These are phyloP conservation scores for Acleris sparsana DNA, from an alignment of 2,888 invertebrate genomes.

Conservation along the genomic window DNA sequence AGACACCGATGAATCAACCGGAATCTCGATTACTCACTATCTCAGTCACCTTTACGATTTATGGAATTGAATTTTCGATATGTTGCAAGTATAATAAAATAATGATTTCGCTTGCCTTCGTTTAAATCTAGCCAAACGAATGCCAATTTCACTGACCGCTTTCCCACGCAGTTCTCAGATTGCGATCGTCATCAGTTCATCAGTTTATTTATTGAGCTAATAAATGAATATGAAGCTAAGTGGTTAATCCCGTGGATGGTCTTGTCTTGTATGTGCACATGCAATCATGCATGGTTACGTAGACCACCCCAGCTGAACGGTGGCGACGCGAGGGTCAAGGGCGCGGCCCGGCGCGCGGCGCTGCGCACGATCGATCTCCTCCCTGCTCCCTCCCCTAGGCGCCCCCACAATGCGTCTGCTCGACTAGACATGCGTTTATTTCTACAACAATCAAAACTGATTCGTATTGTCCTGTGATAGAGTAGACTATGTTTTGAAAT, in stretches of 20 bases:
- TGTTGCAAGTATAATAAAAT: no score
- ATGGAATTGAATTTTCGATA: no score
- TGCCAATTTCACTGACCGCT: no score
- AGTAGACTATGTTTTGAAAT: constrained; percentile 6
- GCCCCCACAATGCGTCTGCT: constrained; percentile 44
- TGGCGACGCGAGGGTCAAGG: constrained; percentile 69
- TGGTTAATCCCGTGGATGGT: neutral
- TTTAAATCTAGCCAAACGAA: no score
- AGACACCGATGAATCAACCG: constrained; percentile 29
- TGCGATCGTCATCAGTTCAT: no score
- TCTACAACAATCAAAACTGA: constrained; percentile 21
- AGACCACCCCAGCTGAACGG: constrained; percentile 39
- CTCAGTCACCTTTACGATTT: no score
- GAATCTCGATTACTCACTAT: constrained; percentile 17
- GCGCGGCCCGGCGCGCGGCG: constrained; percentile 48
- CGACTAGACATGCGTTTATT: constrained; percentile 51
- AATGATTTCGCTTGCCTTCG: no score
- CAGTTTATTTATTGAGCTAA: no score
- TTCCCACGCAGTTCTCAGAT: no score
- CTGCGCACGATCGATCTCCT: constrained; percentile 45
- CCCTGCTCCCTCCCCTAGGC: constrained; percentile 31
- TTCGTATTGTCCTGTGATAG: constrained; percentile 17
- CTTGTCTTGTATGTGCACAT: neutral
- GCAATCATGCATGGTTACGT: neutral
- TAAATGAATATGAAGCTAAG: no score